Conservation (phyloP, 1,140 invertebrate genomes). For the Triops longicaudatus region DNA sequence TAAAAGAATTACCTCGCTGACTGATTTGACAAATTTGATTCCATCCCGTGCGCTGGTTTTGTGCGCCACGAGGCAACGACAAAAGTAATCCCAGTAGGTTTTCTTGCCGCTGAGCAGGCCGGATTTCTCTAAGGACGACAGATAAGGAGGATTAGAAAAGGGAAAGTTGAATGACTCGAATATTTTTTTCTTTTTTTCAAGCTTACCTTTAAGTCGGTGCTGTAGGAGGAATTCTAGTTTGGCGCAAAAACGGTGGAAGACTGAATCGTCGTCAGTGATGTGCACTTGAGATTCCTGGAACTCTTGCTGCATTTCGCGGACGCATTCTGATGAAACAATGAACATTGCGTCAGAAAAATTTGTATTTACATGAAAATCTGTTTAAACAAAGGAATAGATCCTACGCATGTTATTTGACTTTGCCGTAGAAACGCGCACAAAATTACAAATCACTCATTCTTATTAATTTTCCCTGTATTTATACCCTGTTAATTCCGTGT, state of each 20-base stretch:
- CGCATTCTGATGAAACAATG: slow-evolving; percentile 13
- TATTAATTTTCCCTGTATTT: too few species aligned
- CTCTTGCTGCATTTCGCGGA: not conserved
- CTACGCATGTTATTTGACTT: too few species aligned
- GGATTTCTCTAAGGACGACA: slow-evolving; percentile 34
- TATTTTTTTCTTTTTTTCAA: too few species aligned
- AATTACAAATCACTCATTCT: too few species aligned
- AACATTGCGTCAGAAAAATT: not conserved
- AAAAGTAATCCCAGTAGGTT: slow-evolving; percentile 44
- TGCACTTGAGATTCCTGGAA: slow-evolving; percentile 31
- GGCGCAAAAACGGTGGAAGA: slow-evolving; percentile 40
- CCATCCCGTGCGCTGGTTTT: slow-evolving; percentile 40
- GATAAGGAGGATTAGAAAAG: not conserved
- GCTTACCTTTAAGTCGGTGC: slow-evolving; percentile 38
- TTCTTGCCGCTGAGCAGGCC: slow-evolving; percentile 40
- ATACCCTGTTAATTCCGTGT: too few species aligned
- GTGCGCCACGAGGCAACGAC: slow-evolving; percentile 37
- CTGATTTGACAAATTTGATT: slow-evolving; percentile 40
- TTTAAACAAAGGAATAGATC: too few species aligned
- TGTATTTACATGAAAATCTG: too few species aligned
- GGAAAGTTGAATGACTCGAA: not conserved
- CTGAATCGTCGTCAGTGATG: slow-evolving; percentile 40
- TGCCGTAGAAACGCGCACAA: too few species aligned
- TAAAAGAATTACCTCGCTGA: slow-evolving; percentile 42
- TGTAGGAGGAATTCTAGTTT: slow-evolving; percentile 42